A percentile compares a stretch with the other conserved stretches of the same genome.
These are phyloP conservation scores for Melipona quadrifasciata DNA, from an alignment of 1,140 invertebrate species.

Conservation along the genomic window DNA sequence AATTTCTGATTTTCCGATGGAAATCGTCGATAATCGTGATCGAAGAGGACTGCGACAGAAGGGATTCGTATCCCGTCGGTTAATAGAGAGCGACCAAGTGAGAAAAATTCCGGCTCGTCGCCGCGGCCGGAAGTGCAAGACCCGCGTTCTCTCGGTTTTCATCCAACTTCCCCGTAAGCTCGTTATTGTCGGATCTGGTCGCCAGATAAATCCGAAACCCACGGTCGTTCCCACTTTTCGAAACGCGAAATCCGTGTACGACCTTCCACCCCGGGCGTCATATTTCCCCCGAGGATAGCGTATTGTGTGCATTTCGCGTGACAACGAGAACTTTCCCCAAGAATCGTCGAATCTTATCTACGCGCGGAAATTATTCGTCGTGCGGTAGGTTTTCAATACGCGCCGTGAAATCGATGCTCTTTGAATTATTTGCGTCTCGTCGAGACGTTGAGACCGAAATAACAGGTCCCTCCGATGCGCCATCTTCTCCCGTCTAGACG, in stretches of 20 bases:
- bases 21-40: not conserved
- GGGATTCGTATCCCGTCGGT: too few relatives aligned
- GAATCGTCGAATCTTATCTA: constrained; percentile 44
- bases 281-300: constrained; percentile 38
- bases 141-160: not conserved
- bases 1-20: too few relatives aligned
- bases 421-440: too few relatives aligned
- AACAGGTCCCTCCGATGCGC: too few relatives aligned
- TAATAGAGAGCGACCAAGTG: not conserved
- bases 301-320: constrained; percentile 27
- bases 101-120: too few relatives aligned
- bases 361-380: not conserved
- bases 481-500: too few relatives aligned
- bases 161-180: constrained; percentile 21
- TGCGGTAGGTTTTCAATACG: not conserved
- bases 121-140: not conserved
- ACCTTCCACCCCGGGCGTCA: not conserved
- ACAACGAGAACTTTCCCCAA: not conserved
- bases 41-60: not conserved
- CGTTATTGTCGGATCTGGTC: constrained; percentile 43
- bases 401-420: not conserved
- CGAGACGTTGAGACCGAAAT: too few relatives aligned
- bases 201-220: constrained; percentile 49
- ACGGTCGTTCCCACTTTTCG: constrained; percentile 42
- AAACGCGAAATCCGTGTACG: constrained; percentile 59